Conservation (phyloP, 2,113 vertebrate species). For the Tenebrosternarchus preto region DNA sequence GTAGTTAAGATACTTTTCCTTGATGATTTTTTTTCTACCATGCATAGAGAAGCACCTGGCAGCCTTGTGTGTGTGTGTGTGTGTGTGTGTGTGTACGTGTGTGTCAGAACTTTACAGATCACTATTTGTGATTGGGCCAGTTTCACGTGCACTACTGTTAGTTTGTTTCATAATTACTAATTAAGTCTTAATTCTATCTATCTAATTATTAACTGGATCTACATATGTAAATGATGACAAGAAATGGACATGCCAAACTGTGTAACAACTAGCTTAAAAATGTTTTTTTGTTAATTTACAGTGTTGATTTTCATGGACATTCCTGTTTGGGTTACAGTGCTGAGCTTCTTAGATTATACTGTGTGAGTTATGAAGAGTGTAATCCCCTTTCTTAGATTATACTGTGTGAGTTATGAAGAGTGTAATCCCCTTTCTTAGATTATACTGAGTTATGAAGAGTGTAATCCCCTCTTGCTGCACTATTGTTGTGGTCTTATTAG, state of each 20-base stretch:
- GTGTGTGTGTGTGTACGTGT: background rate
- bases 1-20: slow-evolving; percentile 26
- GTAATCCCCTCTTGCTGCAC: too few relatives aligned
- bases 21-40: too few relatives aligned
- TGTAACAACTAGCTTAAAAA: background rate
- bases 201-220: too few relatives aligned
- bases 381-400: too few relatives aligned
- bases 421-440: too few relatives aligned
- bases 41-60: background rate
- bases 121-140: too few relatives aligned
- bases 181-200: background rate
- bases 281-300: background rate
- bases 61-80: background rate
- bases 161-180: background rate
- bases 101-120: background rate
- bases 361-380: too few relatives aligned
- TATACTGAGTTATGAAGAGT: too few relatives aligned
- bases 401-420: too few relatives aligned
- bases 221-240: too few relatives aligned
- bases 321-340: background rate
- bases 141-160: too few relatives aligned
- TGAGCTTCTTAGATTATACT: background rate
- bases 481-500: background rate
- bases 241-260: too few relatives aligned
- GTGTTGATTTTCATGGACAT: background rate